Evolutionary conservation across 1,140 invertebrate species (phyloP).

Genomic region (Apis mellifera): Amel_HAv3.1 CM009935.2:12614001-12614500

Average conservation of each 20-base stretch:
- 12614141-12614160: constrained; percentile 16
- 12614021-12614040: neutral
- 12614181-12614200: neutral
- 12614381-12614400: neutral
- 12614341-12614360: neutral
- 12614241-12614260: constrained; percentile 20
- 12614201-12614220: constrained; percentile 12
- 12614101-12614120: constrained; percentile 41
- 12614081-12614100: constrained; percentile 47
- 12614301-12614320: too few species aligned
- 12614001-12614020: constrained; percentile 12
- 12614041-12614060: neutral
- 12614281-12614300: neutral
- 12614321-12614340: neutral
- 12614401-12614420: neutral
- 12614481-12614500: too few species aligned
- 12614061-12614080: constrained; percentile 50
- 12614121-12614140: constrained; percentile 44
- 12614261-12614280: constrained; percentile 28
- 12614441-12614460: neutral
- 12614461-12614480: neutral
- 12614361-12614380: too few species aligned
- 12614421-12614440: neutral
- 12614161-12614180: neutral
- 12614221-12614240: constrained; percentile 50